These are phyloP conservation scores for Actinia equina DNA, from an alignment of 64 coral and sea anemone species.

Conservation along the genomic window DNA sequence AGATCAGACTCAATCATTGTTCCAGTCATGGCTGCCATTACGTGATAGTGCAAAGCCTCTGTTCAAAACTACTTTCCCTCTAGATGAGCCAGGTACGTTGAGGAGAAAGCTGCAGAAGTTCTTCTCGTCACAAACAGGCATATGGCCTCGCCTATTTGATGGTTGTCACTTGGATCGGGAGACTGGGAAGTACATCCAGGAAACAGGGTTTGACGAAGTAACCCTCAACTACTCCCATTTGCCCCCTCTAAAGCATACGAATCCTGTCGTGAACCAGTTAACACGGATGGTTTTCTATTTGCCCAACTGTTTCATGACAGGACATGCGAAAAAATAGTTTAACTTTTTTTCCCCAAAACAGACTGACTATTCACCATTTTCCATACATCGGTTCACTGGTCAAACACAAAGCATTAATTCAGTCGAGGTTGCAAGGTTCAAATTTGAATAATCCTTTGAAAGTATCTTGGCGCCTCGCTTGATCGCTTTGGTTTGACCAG, in stretches of 20 bases:
- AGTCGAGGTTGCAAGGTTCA: too few species aligned
- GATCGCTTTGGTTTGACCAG: too few species aligned
- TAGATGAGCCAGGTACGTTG: background rate
- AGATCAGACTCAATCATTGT: too few species aligned
- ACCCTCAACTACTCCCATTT: background rate
- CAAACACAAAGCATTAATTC: too few species aligned
- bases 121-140: background rate
- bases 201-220: background rate
- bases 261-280: background rate
- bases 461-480: too few species aligned
- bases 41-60: too few species aligned
- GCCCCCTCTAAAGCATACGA: background rate
- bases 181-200: background rate
- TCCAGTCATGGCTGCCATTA: too few species aligned
- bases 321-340: slow-evolving; percentile 9
- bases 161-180: slow-evolving; percentile 13
- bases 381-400: too few species aligned
- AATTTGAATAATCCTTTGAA: too few species aligned
- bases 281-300: background rate
- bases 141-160: slow-evolving; percentile 10
- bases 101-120: background rate
- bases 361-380: too few species aligned
- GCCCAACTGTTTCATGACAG: background rate
- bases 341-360: background rate
- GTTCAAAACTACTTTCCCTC: too few species aligned